These are phyloP conservation scores for Acyrthosiphon pisum DNA, from an alignment of 1,140 invertebrate genomes.

Conservation along the genomic window DNA sequence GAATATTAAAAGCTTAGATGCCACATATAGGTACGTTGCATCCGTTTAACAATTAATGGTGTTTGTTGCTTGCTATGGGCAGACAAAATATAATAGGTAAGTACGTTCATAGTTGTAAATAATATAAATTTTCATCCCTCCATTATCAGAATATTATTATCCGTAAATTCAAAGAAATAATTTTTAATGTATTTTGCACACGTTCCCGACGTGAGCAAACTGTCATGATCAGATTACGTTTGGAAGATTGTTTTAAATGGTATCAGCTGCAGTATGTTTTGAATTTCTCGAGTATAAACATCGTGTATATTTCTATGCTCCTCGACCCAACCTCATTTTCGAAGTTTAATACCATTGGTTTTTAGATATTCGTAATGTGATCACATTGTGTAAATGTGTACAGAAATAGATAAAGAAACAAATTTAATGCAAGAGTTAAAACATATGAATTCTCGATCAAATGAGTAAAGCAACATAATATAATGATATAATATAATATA, in stretches of 20 bases:
- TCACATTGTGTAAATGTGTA: neutral
- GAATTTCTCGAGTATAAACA: neutral
- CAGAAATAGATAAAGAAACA: neutral
- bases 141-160: neutral
- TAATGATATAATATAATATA: too few species aligned
- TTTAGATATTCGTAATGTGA: neutral
- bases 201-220: neutral
- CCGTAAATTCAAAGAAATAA: neutral
- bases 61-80: neutral
- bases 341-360: neutral
- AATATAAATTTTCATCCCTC: neutral
- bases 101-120: neutral
- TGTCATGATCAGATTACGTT: slow-evolving; percentile 6
- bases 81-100: neutral
- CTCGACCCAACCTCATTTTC: neutral
- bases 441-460: neutral
- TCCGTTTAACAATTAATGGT: neutral
- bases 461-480: neutral
- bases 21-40: neutral
- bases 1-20: neutral
- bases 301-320: neutral
- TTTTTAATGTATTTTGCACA: neutral
- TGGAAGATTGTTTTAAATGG: neutral
- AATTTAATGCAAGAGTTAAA: neutral
- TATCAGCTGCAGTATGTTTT: neutral